Percentiles rank a stretch among this genome's conserved stretches.
Conservation (phyloP, 2,113 vertebrate genomes). For the Grantiella picta region DNA sequence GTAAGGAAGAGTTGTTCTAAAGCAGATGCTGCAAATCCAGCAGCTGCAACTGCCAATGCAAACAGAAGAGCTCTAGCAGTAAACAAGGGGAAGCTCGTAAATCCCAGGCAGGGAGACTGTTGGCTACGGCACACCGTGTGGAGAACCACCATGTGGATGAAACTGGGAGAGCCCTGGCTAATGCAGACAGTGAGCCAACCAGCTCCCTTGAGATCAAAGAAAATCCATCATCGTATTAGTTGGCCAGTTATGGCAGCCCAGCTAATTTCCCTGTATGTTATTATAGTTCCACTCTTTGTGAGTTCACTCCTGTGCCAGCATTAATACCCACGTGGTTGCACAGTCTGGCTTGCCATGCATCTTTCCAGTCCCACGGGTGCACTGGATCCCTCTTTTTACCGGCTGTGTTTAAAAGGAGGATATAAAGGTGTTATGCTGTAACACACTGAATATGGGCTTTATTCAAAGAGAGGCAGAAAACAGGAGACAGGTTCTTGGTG, state of each 20-base stretch:
- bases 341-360: not conserved
- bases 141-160: not conserved
- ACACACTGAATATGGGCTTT: not conserved
- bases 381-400: not conserved
- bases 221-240: rapidly evolving
- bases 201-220: not conserved
- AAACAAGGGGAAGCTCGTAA: not conserved
- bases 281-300: rapidly evolving
- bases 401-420: not conserved
- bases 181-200: not conserved
- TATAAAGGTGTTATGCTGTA: not conserved
- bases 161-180: not conserved
- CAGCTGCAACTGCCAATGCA: not conserved
- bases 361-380: rapidly evolving
- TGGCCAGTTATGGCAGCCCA: not conserved
- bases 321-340: rapidly evolving
- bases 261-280: rapidly evolving
- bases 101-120: not conserved
- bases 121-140: rapidly evolving
- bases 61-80: not conserved
- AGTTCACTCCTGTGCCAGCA: not conserved
- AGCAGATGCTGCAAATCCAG: not conserved
- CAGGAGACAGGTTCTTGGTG: not conserved
- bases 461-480: not conserved
- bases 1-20: not conserved